These are phyloP conservation scores for Salticus scenicus DNA, from an alignment of 2,888 invertebrate genomes.

Conservation along the genomic window DNA sequence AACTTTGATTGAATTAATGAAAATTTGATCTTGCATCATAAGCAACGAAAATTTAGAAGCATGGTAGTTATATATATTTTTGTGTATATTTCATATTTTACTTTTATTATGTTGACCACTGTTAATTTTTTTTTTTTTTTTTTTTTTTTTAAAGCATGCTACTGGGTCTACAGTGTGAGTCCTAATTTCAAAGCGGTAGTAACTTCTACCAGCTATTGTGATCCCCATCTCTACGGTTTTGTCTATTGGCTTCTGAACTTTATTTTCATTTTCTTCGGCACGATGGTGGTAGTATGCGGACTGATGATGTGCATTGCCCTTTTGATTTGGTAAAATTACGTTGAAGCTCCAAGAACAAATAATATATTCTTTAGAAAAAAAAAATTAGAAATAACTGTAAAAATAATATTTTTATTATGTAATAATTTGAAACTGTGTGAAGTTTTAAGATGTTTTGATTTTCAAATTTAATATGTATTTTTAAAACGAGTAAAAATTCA, in stretches of 20 bases:
- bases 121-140: no score
- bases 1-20: no score
- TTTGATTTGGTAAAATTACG: constrained; percentile 42
- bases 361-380: neutral
- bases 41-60: no score
- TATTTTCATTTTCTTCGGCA: constrained; percentile 57
- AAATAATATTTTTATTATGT: neutral
- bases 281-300: constrained; percentile 36
- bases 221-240: constrained; percentile 47
- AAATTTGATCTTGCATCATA: no score
- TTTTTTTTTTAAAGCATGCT: constrained; percentile 34
- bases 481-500: no score
- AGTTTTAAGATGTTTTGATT: no score
- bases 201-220: neutral
- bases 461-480: no score
- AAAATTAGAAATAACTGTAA: neutral
- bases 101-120: neutral
- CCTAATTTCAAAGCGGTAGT: neutral
- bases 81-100: no score
- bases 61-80: no score
- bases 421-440: no score
- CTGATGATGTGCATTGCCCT: constrained; percentile 47
- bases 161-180: constrained; percentile 46
- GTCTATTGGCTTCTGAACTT: constrained; percentile 57
- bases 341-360: neutral